phyloP scores from a whole-genome alignment of 1,140 invertebrate genomes.

The Calycopis cecrops region DNA sequence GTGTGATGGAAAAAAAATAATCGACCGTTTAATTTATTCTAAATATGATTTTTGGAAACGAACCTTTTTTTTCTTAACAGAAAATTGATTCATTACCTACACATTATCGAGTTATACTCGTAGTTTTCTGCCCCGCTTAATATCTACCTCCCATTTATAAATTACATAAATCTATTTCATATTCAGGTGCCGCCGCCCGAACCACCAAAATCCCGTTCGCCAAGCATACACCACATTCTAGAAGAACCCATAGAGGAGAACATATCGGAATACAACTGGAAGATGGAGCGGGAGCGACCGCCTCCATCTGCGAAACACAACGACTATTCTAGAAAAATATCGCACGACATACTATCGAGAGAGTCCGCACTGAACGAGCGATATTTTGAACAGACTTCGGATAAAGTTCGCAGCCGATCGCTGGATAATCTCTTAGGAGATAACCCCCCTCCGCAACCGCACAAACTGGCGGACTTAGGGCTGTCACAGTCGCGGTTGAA shows the following conservation, averaged over 20 bases:
- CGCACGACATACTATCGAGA: slow-evolving; percentile 85
- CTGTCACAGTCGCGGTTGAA: slow-evolving; percentile 89
- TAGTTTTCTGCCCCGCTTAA: background rate
- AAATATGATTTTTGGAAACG: too few relatives aligned
- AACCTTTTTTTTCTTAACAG: too few relatives aligned
- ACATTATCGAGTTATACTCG: too few relatives aligned
- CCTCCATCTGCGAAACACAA: slow-evolving; percentile 41
- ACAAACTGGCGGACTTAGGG: slow-evolving; percentile 81
- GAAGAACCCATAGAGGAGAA: slow-evolving; percentile 63
- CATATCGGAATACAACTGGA: slow-evolving; percentile 67
- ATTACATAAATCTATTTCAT: slow-evolving; percentile 15
- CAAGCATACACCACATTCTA: slow-evolving; percentile 64
- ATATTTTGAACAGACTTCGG: slow-evolving; percentile 86
- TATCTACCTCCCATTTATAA: background rate
- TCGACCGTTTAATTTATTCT: too few relatives aligned
- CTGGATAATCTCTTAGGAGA: slow-evolving; percentile 86
- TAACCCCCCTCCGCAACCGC: slow-evolving; percentile 69
- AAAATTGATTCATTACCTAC: too few relatives aligned
- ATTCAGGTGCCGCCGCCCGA: slow-evolving; percentile 74
- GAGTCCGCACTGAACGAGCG: slow-evolving; percentile 91
- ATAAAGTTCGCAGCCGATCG: slow-evolving; percentile 87
- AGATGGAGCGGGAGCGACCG: slow-evolving; percentile 51
- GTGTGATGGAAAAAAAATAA: too few relatives aligned
- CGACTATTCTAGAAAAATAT: slow-evolving; percentile 79
- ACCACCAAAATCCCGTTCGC: slow-evolving; percentile 69